These are phyloP conservation scores for Elysia chlorotica DNA, from an alignment of 1,140 invertebrate species.

Conservation along the genomic window DNA sequence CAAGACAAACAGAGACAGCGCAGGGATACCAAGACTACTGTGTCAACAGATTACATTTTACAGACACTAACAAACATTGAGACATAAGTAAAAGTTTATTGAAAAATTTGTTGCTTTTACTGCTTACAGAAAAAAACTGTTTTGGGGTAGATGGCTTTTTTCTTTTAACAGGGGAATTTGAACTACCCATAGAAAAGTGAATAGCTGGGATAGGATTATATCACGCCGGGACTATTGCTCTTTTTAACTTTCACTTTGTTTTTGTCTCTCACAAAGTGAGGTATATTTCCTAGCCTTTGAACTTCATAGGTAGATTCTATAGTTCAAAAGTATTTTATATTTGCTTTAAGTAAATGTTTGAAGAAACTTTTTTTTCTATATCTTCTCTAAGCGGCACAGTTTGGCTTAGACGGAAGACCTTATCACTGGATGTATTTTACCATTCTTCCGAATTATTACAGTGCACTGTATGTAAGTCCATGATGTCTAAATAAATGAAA, in stretches of 20 bases:
- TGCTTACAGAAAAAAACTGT: no score
- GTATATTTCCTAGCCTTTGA: background rate
- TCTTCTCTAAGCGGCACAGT: conserved; percentile 74
- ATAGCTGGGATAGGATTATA: no score
- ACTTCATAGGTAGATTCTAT: background rate
- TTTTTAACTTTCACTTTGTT: background rate
- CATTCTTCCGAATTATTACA: conserved; percentile 79
- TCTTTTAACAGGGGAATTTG: no score
- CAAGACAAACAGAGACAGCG: background rate
- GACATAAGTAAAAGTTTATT: no score
- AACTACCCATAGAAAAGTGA: no score
- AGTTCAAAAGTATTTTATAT: background rate
- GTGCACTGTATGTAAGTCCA: conserved; percentile 79
- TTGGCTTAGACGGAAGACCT: conserved; percentile 86
- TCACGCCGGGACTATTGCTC: background rate
- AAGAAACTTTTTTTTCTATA: background rate
- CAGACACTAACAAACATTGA: no score
- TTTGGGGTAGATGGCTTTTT: no score
- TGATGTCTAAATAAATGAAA: no score
- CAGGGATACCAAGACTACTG: background rate
- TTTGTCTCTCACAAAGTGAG: background rate
- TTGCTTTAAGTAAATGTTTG: background rate
- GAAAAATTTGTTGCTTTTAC: no score
- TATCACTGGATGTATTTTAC: conserved; percentile 91
- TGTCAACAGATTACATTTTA: background rate